Conservation (phyloP, 2,888 invertebrate species). For the Caprella mutica region DNA sequence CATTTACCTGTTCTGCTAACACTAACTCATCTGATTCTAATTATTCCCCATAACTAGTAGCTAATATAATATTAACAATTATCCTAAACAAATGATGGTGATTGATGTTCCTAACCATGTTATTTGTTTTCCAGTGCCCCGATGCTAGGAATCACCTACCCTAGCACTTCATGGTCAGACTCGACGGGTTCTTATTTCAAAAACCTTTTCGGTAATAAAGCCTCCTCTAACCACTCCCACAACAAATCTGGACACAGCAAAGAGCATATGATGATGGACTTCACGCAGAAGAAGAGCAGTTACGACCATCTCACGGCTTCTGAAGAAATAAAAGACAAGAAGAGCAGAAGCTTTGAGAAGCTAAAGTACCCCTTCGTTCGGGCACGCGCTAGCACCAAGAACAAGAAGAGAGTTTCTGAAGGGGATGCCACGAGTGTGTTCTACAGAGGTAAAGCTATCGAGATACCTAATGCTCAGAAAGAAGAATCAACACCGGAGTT, state of each 20-base stretch:
- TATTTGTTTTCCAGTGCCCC: slow-evolving; percentile 28
- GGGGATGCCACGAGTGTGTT: slow-evolving; percentile 4
- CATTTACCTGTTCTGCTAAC: no score
- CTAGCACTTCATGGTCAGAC: slow-evolving; percentile 31
- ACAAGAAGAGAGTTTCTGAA: slow-evolving; percentile 13
- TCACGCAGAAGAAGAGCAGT: slow-evolving; percentile 44
- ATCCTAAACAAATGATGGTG: no score
- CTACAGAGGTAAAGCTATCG: slow-evolving; percentile 1
- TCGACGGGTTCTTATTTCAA: slow-evolving; percentile 29
- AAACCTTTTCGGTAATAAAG: no score
- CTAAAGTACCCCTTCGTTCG: slow-evolving; percentile 22
- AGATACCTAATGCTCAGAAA: slow-evolving; percentile 10
- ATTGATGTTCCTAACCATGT: no score
- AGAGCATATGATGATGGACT: slow-evolving; percentile 60
- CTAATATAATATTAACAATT: no score
- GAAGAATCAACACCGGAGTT: slow-evolving; percentile 20
- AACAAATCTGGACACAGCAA: slow-evolving; percentile 15
- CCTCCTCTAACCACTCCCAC: not conserved
- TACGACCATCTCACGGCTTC: slow-evolving; percentile 24
- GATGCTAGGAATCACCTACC: slow-evolving; percentile 26
- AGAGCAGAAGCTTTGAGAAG: slow-evolving; percentile 22
- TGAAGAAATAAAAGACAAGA: slow-evolving; percentile 27
- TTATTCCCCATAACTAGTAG: no score
- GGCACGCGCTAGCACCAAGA: slow-evolving; percentile 25
- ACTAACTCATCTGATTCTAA: no score